These are phyloP conservation scores for Venturia canescens DNA, from an alignment of 1,140 invertebrate species.

Conservation along the genomic window DNA sequence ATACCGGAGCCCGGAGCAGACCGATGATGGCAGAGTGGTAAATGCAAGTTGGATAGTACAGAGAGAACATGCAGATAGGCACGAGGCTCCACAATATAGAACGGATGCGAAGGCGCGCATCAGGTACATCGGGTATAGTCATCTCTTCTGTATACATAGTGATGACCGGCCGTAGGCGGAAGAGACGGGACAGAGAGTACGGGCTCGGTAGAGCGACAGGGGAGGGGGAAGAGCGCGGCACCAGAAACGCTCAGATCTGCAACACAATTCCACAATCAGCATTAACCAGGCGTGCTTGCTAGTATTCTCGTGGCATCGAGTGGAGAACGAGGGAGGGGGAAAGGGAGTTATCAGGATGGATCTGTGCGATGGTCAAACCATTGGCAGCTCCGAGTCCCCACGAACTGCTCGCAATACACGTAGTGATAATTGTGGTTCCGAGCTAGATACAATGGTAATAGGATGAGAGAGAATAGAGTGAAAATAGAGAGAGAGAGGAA, in stretches of 20 bases:
- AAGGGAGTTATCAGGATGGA: slow-evolving; percentile 11
- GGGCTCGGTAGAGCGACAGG: neutral
- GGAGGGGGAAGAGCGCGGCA: slow-evolving; percentile 32
- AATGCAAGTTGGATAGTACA: neutral
- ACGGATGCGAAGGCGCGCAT: slow-evolving; percentile 20
- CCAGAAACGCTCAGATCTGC: slow-evolving; percentile 52
- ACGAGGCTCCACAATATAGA: slow-evolving; percentile 7
- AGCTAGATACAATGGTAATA: slow-evolving; percentile 24
- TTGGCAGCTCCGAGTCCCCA: neutral
- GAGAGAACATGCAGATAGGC: slow-evolving; percentile 11
- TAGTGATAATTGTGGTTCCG: slow-evolving; percentile 47
- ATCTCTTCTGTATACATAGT: slow-evolving; percentile 2
- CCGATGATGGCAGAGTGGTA: slow-evolving; percentile 13
- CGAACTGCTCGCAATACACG: neutral
- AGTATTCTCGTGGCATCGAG: neutral
- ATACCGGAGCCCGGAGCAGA: neutral
- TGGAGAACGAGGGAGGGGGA: neutral
- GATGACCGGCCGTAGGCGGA: slow-evolving; percentile 2
- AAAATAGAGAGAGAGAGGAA: slow-evolving; percentile 26
- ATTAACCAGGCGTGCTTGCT: slow-evolving; percentile 49
- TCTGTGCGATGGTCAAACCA: slow-evolving; percentile 9
- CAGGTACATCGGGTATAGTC: slow-evolving; percentile 13
- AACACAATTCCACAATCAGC: slow-evolving; percentile 58
- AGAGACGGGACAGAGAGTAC: neutral
- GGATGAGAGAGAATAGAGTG: slow-evolving; percentile 24